A percentile compares a stretch with the other conserved stretches of the same genome.
phyloP scores from a whole-genome alignment of 2,113 vertebrate genomes.

The Burhinus oedicnemus region DNA sequence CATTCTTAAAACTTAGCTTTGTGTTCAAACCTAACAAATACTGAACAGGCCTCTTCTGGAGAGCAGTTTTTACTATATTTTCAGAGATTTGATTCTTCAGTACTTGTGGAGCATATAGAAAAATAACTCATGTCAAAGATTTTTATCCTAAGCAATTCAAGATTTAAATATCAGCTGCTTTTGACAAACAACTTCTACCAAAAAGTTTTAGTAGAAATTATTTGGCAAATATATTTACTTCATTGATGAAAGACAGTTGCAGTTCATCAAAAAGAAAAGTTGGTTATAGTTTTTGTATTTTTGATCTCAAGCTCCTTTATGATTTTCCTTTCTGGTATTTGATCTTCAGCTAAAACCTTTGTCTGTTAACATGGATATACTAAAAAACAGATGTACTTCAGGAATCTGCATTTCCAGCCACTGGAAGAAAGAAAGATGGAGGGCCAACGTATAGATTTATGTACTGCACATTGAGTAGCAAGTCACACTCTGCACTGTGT shows the following conservation, averaged over 20 bases:
- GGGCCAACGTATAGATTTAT: neutral
- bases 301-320: neutral
- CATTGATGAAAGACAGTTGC: neutral
- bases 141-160: neutral
- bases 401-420: neutral
- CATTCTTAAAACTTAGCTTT: neutral
- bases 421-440: neutral
- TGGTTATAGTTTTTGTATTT: neutral
- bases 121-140: neutral
- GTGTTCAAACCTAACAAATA: neutral
- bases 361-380: neutral
- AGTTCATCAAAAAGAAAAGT: too few relatives aligned
- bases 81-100: neutral
- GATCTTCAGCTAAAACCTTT: neutral
- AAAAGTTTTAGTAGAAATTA: neutral
- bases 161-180: neutral
- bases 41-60: neutral
- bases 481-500: neutral
- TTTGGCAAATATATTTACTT: neutral
- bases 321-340: neutral
- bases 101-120: neutral
- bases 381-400: neutral
- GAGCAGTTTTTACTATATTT: neutral
- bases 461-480: neutral
- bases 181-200: neutral